phyloP scores from a whole-genome alignment of 2,797 vertebrate species.

The Enteromius anoplus region DNA sequence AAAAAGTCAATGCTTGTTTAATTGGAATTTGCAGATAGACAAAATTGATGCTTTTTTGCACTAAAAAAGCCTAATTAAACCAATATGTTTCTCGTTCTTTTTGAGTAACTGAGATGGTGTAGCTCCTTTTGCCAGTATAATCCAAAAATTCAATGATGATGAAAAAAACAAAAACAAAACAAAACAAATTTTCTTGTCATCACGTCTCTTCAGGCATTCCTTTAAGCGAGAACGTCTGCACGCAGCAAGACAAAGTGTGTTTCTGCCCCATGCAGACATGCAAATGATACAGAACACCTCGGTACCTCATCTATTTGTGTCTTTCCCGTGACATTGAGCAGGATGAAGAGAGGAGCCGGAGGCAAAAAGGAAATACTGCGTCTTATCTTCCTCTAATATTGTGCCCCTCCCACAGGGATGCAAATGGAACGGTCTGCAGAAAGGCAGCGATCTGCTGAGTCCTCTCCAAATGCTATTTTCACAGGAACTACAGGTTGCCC shows the following conservation, averaged over 20 bases:
- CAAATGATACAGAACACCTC: slow-evolving; percentile 30
- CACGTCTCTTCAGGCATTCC: slow-evolving; percentile 1
- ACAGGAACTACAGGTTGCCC: slow-evolving; percentile 55
- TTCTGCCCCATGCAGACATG: slow-evolving; percentile 22
- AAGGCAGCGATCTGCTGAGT: slow-evolving; percentile 49
- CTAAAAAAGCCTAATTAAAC: not conserved
- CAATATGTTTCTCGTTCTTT: not conserved
- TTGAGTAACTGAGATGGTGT: not conserved
- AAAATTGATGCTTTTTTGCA: not conserved
- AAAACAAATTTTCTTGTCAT: not conserved
- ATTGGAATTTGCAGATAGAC: not conserved
- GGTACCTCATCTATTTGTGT: not conserved
- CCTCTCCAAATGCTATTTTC: slow-evolving; percentile 57
- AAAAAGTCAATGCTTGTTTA: not conserved
- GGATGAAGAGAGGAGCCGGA: not conserved
- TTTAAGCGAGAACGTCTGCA: not conserved
- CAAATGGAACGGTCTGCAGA: slow-evolving; percentile 26
- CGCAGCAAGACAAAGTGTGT: not conserved
- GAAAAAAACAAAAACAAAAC: not conserved
- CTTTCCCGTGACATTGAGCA: slow-evolving; percentile 37
- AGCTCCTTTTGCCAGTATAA: not conserved
- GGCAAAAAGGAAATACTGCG: not conserved
- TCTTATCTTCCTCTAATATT: slow-evolving; percentile 11
- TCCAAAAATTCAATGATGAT: not conserved
- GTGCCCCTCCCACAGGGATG: slow-evolving; percentile 32